Evolutionary conservation across 2,888 invertebrate species (phyloP), one percentile per base, ranked within the genome.

Genomic region (Stratiomys singularior): DNA sequence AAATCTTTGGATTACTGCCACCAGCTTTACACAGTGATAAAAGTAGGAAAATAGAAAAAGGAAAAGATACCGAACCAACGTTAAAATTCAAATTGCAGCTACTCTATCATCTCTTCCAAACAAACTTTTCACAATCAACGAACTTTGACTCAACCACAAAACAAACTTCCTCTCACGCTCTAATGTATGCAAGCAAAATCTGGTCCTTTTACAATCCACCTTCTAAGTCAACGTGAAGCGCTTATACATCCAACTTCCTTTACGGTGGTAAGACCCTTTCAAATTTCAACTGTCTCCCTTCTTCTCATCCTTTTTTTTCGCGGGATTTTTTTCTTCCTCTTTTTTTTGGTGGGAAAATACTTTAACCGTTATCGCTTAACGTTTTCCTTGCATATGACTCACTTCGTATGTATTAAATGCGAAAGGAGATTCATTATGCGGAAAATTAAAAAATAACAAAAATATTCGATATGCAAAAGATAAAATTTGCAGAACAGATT

Each of bases 401-500:
- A 5, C 37, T 37, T 37, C 37, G 9, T 9, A 9, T 52, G 52
- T 52, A 18, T 52, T 13, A 52, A 52, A 64, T 28, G 28, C 18
- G 64, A 30, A 25, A 64, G 13, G 9, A 30, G 23, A 64, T 28
- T 64, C 64, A 64, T 64, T 30, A 64, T 28, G 30, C 28, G 1
- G 64, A 64, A 64, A 64, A 64, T 64, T 64, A 64, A 64, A 64
- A 64, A 64, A 64, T 64, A 64, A 64, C 64, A 64, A 60, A 64
- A 64, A 64, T 64, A 64, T 64, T 30, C 28, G n/a, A 64, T 64
- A 64, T 64, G 30, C 27, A 23, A 23, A 18, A 21, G 58, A 60
- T 60, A 25, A 60, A 60, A 60, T 21, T n/a, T 60, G 58, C 58
- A 60, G 58, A 25, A 23, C 2, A 21, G 58, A 60, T 60, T 60